Evolutionary conservation across 2,797 vertebrate species (phyloP).

Genomic region (Cryptoblepharus egeriae): DNA sequence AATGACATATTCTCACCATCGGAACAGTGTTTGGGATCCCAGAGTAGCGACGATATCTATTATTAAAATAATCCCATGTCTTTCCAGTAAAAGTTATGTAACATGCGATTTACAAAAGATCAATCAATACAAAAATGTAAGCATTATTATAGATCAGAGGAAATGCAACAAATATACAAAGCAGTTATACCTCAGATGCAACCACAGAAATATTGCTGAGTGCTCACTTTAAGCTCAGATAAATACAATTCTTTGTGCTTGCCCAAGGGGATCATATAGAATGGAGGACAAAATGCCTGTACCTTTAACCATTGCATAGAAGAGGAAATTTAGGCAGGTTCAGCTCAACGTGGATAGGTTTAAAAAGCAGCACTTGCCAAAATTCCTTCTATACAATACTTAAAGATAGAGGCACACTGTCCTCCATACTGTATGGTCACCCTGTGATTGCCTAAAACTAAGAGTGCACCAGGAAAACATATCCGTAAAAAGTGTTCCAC

Average conservation of each 20-base stretch:
- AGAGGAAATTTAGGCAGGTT: too few relatives aligned
- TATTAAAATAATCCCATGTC: neutral
- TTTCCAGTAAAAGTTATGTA: neutral
- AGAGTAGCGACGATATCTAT: constrained; percentile 4
- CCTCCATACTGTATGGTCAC: too few relatives aligned
- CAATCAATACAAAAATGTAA: neutral
- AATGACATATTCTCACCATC: neutral
- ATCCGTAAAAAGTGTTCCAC: neutral
- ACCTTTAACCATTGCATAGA: too few relatives aligned
- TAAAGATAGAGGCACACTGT: too few relatives aligned
- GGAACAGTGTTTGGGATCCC: neutral
- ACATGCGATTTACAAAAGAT: neutral
- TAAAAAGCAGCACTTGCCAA: too few relatives aligned
- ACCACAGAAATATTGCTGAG: neutral
- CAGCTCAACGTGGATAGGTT: too few relatives aligned
- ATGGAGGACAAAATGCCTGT: too few relatives aligned
- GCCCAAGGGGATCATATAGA: too few relatives aligned
- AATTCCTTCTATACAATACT: too few relatives aligned
- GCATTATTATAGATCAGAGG: neutral
- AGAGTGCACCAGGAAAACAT: neutral
- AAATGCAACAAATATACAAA: neutral
- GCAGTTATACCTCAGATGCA: neutral
- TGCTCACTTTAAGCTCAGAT: neutral
- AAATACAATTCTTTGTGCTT: neutral
- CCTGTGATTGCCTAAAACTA: neutral